phyloP scores from a whole-genome alignment of 1,140 invertebrate species.

The Pseudoatta argentina region DNA sequence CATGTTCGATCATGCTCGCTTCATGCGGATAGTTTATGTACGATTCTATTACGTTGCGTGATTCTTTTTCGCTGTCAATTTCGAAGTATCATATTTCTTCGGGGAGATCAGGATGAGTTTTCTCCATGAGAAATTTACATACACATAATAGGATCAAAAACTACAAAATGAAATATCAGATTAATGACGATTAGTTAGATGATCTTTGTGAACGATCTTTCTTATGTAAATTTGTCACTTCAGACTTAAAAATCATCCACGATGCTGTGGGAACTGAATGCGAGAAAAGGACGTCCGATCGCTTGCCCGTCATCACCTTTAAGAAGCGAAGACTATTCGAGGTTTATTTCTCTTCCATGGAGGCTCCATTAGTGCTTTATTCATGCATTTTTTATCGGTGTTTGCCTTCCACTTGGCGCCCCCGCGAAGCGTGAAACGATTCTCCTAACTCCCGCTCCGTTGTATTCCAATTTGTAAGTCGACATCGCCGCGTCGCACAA shows the following conservation, averaged over 20 bases:
- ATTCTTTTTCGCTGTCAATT: slow-evolving; percentile 20
- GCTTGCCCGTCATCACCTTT: slow-evolving; percentile 63
- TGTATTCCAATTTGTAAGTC: slow-evolving; percentile 80
- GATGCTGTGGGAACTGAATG: neutral
- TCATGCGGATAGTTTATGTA: slow-evolving; percentile 59
- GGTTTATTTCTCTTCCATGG: slow-evolving; percentile 71
- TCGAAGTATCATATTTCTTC: neutral
- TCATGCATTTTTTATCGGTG: slow-evolving; percentile 81
- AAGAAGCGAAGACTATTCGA: slow-evolving; percentile 38
- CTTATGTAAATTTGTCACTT: slow-evolving; percentile 26
- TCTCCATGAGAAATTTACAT: neutral
- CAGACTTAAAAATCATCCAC: slow-evolving; percentile 34
- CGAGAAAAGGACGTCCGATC: slow-evolving; percentile 5
- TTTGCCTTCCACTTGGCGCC: slow-evolving; percentile 81
- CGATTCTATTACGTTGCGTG: slow-evolving; percentile 24
- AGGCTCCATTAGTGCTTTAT: slow-evolving; percentile 77
- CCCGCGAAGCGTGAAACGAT: slow-evolving; percentile 80
- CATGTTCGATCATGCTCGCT: slow-evolving; percentile 31
- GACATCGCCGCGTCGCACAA: slow-evolving; percentile 70
- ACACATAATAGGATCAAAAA: neutral
- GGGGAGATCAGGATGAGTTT: no score
- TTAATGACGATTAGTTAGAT: neutral
- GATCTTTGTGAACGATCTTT: slow-evolving; percentile 13
- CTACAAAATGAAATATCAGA: neutral
- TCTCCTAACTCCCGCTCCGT: slow-evolving; percentile 75